Evolutionary conservation across 2,888 invertebrate species (phyloP).

Genomic region (Plagiodera versicolora): DNA sequence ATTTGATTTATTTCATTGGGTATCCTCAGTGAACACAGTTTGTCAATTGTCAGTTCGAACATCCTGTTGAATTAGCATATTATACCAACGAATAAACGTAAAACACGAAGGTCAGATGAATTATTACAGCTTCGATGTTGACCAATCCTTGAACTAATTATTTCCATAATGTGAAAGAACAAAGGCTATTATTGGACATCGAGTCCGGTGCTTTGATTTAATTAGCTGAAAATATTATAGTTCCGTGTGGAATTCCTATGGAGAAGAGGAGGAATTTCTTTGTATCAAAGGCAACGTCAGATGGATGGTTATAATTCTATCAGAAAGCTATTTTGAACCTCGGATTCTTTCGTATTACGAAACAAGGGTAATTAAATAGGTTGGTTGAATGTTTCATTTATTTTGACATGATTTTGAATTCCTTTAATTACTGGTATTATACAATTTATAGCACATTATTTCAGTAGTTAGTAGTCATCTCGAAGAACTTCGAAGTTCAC

Average conservation of each 20-base stretch:
- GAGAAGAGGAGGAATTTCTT: slow-evolving; percentile 17
- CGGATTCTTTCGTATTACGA: background rate
- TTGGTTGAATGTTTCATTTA: too few relatives aligned
- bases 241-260: slow-evolving; percentile 13
- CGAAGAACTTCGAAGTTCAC: too few relatives aligned
- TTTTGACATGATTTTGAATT: too few relatives aligned
- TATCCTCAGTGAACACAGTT: too few relatives aligned
- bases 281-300: slow-evolving; percentile 12
- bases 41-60: background rate
- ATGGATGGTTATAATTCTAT: slow-evolving; percentile 17
- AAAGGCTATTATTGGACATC: background rate
- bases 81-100: background rate
- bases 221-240: background rate
- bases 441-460: too few relatives aligned
- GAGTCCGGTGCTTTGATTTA: background rate
- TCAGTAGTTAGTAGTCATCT: too few relatives aligned
- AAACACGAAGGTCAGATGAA: background rate
- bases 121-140: background rate
- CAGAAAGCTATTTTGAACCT: slow-evolving; percentile 19
- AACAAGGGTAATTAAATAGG: background rate
- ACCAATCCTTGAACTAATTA: background rate
- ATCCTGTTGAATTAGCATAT: background rate
- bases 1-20: too few relatives aligned
- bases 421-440: too few relatives aligned
- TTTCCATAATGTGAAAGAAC: background rate